A percentile compares a stretch with the other conserved stretches of the same genome.
Evolutionary conservation across 1,140 invertebrate species (phyloP).

Genomic region (Heliothis virescens): DNA sequence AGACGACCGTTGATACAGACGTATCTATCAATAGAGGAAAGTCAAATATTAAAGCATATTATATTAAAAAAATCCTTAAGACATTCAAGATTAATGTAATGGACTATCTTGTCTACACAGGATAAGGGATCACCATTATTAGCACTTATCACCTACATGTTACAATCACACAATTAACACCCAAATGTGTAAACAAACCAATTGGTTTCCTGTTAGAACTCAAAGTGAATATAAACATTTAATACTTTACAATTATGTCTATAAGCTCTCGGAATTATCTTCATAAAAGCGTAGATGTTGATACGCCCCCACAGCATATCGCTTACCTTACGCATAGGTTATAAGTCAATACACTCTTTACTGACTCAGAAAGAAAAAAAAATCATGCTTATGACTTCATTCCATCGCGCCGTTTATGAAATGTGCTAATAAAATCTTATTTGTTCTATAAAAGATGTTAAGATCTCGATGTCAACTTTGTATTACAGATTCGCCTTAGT

Average conservation of each 20-base stretch:
- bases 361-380: constrained; percentile 18
- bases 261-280: constrained; percentile 20
- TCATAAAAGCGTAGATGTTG: constrained; percentile 19
- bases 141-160: too few relatives aligned
- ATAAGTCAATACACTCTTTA: constrained; percentile 47
- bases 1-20: too few relatives aligned
- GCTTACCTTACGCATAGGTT: constrained; percentile 36
- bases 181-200: too few relatives aligned
- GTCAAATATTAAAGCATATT: too few relatives aligned
- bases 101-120: too few relatives aligned
- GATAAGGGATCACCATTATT: too few relatives aligned
- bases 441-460: constrained; percentile 6
- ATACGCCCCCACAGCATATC: constrained; percentile 32
- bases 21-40: too few relatives aligned
- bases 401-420: constrained; percentile 20
- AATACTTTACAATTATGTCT: constrained; percentile 8
- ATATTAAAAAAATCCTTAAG: too few relatives aligned
- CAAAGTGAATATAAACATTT: neutral
- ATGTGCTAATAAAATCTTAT: constrained; percentile 35
- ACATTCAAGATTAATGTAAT: too few relatives aligned
- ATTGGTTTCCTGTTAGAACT: neutral
- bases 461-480: neutral
- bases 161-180: too few relatives aligned
- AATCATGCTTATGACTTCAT: constrained; percentile 37
- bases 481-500: constrained; percentile 95